A percentile compares a stretch with the other conserved stretches of the same genome.
phyloP scores from a whole-genome alignment of 1,140 invertebrate species.

The Psilanteris sp. region DNA sequence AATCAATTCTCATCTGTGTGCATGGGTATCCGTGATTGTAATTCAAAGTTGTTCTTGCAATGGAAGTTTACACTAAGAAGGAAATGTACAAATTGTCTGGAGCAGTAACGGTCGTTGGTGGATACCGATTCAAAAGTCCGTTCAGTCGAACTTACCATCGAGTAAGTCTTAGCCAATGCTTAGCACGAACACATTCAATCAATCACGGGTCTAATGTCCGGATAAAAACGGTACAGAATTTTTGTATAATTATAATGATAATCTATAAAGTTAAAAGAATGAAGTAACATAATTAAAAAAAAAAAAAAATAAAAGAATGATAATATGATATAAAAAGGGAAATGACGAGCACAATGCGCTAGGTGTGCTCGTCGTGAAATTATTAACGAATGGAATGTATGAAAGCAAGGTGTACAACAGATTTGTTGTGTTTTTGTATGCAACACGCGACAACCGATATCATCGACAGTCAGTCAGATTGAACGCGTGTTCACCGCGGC shows the following conservation, averaged over 20 bases:
- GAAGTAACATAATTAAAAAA: no score
- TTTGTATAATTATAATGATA: no score
- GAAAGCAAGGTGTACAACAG: conserved; percentile 78
- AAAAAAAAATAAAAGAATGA: conserved; percentile 20
- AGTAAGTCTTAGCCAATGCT: conserved; percentile 58
- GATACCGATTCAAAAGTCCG: conserved; percentile 29
- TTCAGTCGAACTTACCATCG: conserved; percentile 42
- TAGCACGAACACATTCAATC: conserved; percentile 46
- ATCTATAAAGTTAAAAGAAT: no score
- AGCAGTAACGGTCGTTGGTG: conserved; percentile 40
- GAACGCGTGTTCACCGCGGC: conserved; percentile 96
- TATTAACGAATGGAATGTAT: conserved; percentile 61
- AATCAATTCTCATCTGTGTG: no score
- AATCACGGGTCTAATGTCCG: conserved; percentile 32
- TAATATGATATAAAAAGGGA: no score
- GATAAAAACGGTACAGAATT: conserved; percentile 33
- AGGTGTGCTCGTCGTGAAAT: conserved; percentile 36
- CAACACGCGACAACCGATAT: conserved; percentile 77
- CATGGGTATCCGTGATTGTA: no score
- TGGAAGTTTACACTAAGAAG: conserved; percentile 19
- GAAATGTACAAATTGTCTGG: conserved; percentile 35
- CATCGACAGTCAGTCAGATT: conserved; percentile 95
- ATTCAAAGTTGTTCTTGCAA: conserved; percentile 6
- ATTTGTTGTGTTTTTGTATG: conserved; percentile 81
- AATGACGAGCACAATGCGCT: conserved; percentile 9